phyloP scores from a whole-genome alignment of 2,113 vertebrate genomes.

The Cinclus cinclus region DNA sequence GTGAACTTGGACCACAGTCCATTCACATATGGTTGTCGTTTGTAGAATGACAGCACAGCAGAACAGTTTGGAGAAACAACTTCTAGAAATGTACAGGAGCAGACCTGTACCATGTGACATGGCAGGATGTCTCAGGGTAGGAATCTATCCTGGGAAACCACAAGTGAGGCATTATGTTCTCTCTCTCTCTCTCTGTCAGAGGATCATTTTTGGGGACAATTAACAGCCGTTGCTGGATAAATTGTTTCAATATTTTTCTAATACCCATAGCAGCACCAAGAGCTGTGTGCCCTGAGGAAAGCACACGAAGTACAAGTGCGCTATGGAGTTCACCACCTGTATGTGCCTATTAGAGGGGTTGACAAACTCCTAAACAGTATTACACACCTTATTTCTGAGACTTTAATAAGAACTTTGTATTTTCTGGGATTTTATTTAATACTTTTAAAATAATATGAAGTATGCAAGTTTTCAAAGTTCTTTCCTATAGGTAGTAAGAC shows the following conservation, averaged over 20 bases:
- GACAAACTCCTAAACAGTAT: not conserved
- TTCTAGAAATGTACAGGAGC: not conserved
- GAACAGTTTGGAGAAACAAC: not conserved
- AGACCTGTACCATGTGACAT: accelerated
- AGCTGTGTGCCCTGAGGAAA: not conserved
- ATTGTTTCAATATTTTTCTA: not conserved
- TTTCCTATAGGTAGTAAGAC: not conserved
- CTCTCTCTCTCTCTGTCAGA: not conserved
- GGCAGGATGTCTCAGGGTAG: not conserved
- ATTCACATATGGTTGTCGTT: not conserved
- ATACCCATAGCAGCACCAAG: not conserved
- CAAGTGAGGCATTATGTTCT: not conserved
- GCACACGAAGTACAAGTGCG: not conserved
- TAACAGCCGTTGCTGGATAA: not conserved
- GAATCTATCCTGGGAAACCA: not conserved
- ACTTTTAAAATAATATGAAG: not conserved
- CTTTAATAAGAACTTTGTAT: not conserved
- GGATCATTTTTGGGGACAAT: not conserved
- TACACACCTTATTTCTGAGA: not conserved
- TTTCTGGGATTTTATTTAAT: not conserved
- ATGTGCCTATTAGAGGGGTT: not conserved
- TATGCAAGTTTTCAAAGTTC: not conserved
- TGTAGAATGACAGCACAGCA: not conserved
- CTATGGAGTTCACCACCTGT: not conserved
- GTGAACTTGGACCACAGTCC: not conserved